Evolutionary conservation across 2,113 vertebrate genomes (phyloP).

Genomic region (Puntigrus tetrazona): DNA sequence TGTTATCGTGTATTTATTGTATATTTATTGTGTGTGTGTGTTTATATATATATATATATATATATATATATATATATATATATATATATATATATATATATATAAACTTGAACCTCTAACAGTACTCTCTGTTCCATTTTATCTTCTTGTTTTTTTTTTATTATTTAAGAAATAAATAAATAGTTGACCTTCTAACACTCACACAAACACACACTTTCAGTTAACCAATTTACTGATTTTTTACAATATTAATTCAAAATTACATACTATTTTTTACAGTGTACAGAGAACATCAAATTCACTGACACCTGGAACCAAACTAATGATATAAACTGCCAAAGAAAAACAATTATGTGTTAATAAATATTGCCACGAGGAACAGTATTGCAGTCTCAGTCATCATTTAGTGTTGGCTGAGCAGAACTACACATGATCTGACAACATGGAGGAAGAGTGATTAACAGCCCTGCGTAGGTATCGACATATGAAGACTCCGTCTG

Average conservation of each 20-base stretch:
- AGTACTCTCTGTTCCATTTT: too few relatives aligned
- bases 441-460: slow-evolving; percentile 20
- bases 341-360: neutral
- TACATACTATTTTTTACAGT: neutral
- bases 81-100: too few relatives aligned
- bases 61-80: too few relatives aligned
- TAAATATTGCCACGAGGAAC: neutral
- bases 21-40: too few relatives aligned
- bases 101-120: too few relatives aligned
- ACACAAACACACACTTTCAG: neutral
- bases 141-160: too few relatives aligned
- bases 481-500: slow-evolving; percentile 8
- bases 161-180: too few relatives aligned
- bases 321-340: neutral
- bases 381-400: neutral
- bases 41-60: too few relatives aligned
- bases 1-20: too few relatives aligned
- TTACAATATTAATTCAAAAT: neutral
- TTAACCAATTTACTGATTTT: neutral
- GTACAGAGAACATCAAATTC: neutral
- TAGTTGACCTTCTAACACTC: too few relatives aligned
- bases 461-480: slow-evolving; percentile 21
- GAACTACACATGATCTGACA: slow-evolving; percentile 15
- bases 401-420: slow-evolving; percentile 1
- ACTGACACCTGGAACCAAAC: neutral